Evolutionary conservation across 2,113 vertebrate species (phyloP), one percentile per base, ranked within the genome.

Genomic region (Pimephales promelas): DNA sequence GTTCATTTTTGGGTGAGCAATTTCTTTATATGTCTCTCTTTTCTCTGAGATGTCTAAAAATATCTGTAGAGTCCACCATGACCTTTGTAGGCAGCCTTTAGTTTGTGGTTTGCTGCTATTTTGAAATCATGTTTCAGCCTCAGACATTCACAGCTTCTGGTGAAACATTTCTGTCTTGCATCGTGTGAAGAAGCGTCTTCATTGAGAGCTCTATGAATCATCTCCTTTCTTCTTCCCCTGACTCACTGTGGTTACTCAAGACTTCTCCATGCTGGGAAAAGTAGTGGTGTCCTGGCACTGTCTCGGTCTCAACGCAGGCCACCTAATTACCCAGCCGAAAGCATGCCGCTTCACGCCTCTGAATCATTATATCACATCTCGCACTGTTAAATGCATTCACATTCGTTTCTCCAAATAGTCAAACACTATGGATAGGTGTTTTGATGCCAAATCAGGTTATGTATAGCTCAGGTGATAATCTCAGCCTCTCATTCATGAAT

Each of bases 371-470:
- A 70, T 54, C 72, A 40, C 28, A 87, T 70, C 57, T 64, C 13
- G 52, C 76, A 73, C 54, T 24, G 74, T 62, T 83, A 62, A 34
- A 71, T 82, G 78, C 28, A 22, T 54, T 59, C 24, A 14, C 43
- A 59, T 22, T n/a, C n/a, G 3, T 68, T 28, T 59, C 61, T n/a
- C 28, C 5, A 20, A 66, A 72, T 26, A 52, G 54, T 64, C 36
- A 54, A 76, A 28, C 7, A n/a, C 68, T 62, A n/a, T 4, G 28
- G 1, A 71, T 68, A 57, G 47, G 28, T 54, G 84, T 71, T 83
- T 72, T 61, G n/a, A 79, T 79, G 66, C 57, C 70, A 82, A 62
- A 73, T 52, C 70, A 81, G 71, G 70, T 86, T 86, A 79, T 59
- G 40, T 11, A 64, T 49, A 26, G 76, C 77, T 84, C 76, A 81